Percentiles rank a stretch among this genome's conserved stretches.
Evolutionary conservation across 2,113 vertebrate species (phyloP).

Genomic region (Podarcis cretensis): DNA sequence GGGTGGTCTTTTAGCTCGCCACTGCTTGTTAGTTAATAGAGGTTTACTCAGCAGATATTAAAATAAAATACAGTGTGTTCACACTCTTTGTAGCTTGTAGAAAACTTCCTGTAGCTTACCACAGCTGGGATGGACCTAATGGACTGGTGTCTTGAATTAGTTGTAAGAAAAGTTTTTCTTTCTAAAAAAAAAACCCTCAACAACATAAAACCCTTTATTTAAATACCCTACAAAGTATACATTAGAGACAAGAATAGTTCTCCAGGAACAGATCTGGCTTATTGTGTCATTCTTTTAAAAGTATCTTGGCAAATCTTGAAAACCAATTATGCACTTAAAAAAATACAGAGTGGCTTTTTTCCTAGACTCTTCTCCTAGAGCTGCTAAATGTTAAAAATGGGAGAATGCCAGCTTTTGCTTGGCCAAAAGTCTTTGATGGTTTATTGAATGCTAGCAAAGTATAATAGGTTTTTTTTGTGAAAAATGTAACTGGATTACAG

Average conservation of each 20-base stretch:
- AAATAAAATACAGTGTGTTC: too few species aligned
- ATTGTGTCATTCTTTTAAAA: constrained; percentile 23
- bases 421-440: neutral
- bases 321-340: constrained; percentile 36
- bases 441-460: neutral
- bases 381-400: constrained; percentile 48
- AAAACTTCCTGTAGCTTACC: too few species aligned
- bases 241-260: constrained; percentile 22
- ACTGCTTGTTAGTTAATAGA: too few species aligned
- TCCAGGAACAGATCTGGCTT: constrained; percentile 37
- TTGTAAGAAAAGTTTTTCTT: neutral
- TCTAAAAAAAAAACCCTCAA: neutral
- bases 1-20: too few species aligned
- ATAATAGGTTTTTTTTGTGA: constrained; percentile 16
- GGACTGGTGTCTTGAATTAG: neutral
- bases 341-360: constrained; percentile 23
- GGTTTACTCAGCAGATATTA: too few species aligned
- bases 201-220: neutral
- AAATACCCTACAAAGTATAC: neutral
- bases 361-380: constrained; percentile 22
- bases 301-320: constrained; percentile 54
- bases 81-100: too few species aligned
- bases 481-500: neutral
- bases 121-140: neutral
- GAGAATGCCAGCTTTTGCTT: constrained; percentile 46